Conservation (phyloP, 1,140 invertebrate species). For the Goniozus legneri region DNA sequence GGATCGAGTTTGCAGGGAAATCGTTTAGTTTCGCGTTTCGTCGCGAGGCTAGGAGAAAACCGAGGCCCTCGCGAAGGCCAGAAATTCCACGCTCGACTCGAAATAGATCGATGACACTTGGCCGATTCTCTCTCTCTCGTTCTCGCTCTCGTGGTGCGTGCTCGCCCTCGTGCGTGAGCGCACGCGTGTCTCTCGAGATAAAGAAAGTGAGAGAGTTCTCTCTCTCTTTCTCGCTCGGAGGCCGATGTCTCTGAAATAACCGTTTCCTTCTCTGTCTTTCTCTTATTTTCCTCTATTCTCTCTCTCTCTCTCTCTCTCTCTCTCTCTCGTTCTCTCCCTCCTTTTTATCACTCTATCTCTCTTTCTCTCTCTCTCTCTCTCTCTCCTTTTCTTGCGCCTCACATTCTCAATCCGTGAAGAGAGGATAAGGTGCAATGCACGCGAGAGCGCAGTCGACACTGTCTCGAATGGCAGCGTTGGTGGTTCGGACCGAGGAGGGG, state of each 20-base stretch:
- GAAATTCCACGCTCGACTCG: slow-evolving; percentile 48
- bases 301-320: slow-evolving; percentile 7
- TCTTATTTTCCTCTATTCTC: slow-evolving; percentile 11
- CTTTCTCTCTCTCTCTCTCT: slow-evolving; percentile 2
- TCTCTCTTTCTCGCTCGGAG: slow-evolving; percentile 12
- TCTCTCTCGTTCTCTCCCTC: neutral
- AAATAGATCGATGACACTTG: slow-evolving; percentile 55
- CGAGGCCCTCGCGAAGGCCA: slow-evolving; percentile 34
- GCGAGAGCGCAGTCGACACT: slow-evolving; percentile 32
- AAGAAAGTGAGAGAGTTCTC: neutral
- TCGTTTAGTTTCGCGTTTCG: neutral
- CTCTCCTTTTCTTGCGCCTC: neutral
- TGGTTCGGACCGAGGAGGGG: neutral
- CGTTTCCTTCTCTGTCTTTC: slow-evolving; percentile 6
- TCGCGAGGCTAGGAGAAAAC: too few relatives aligned
- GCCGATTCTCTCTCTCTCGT: too few relatives aligned
- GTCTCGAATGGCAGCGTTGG: too few relatives aligned
- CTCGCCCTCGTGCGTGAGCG: slow-evolving; percentile 6
- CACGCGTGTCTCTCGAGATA: slow-evolving; percentile 1
- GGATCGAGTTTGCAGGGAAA: neutral
- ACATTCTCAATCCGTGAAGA: slow-evolving; percentile 16
- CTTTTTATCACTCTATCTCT: slow-evolving; percentile 11
- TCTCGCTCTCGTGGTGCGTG: slow-evolving; percentile 25
- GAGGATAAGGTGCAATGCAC: slow-evolving; percentile 51
- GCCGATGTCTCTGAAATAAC: slow-evolving; percentile 49